These are phyloP conservation scores for Lamellibrachia satsuma DNA, from an alignment of 2,888 invertebrate species.

Conservation along the genomic window DNA sequence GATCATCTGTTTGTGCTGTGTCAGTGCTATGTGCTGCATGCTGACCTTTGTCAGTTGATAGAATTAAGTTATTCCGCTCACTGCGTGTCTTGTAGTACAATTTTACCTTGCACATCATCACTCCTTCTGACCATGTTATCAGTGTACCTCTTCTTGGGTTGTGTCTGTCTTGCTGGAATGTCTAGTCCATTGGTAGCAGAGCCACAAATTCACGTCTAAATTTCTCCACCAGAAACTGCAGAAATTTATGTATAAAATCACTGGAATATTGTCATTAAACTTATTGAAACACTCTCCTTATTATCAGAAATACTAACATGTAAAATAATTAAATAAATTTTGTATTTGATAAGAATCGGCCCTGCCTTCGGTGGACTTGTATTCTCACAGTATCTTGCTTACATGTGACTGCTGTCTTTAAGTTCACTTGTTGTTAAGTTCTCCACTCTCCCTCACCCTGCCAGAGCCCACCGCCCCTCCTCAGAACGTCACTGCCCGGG, in stretches of 20 bases:
- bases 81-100: not conserved
- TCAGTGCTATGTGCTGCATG: not conserved
- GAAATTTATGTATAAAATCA: not conserved
- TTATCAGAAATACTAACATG: not conserved
- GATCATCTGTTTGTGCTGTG: not conserved
- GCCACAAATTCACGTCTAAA: not conserved
- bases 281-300: no score
- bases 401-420: conserved; percentile 25
- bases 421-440: not conserved
- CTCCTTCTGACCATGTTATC: not conserved
- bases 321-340: not conserved
- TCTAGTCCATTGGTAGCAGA: not conserved
- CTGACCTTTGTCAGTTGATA: not conserved
- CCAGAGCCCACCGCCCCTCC: conserved; percentile 96
- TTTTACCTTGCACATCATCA: not conserved
- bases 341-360: not conserved
- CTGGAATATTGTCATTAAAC: no score
- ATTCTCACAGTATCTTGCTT: conserved; percentile 28
- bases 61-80: not conserved
- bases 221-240: not conserved
- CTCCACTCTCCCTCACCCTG: conserved; percentile 14
- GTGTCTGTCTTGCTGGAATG: not conserved
- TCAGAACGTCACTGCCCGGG: conserved; percentile 87
- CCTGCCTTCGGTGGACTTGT: not conserved
- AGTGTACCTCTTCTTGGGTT: not conserved